Evolutionary conservation across 2,888 invertebrate species (phyloP).

Genomic region (Chrysopilus asiliformis): DNA sequence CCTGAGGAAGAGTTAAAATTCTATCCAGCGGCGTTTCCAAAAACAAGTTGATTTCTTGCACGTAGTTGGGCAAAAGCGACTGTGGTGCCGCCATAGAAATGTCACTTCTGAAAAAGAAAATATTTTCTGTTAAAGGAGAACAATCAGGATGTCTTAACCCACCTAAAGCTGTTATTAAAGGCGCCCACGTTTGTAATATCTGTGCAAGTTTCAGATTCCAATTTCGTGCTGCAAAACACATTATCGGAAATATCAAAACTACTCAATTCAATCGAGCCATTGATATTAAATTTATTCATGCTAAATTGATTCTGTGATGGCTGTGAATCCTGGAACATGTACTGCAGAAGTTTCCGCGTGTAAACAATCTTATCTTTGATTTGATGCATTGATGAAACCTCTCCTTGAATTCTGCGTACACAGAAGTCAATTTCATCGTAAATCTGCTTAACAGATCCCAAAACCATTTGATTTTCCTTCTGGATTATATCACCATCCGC

Average conservation of each 20-base stretch:
- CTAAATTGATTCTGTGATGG: not conserved
- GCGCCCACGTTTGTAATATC: conserved; percentile 4
- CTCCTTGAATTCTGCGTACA: conserved; percentile 28
- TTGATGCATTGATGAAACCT: conserved; percentile 25
- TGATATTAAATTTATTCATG: conserved; percentile 23
- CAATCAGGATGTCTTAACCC: no score
- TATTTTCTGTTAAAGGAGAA: not conserved
- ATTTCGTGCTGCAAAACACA: conserved; percentile 30
- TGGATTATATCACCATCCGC: conserved; percentile 21
- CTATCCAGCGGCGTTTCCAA: not conserved
- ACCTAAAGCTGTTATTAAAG: no score
- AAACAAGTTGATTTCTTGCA: not conserved
- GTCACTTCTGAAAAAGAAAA: no score
- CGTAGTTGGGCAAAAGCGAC: no score
- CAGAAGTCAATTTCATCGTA: conserved; percentile 26
- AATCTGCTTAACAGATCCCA: conserved; percentile 27
- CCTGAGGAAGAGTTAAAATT: conserved; percentile 20
- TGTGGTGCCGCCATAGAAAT: no score
- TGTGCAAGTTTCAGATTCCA: conserved; percentile 28
- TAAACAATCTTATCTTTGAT: conserved; percentile 33
- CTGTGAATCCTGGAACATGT: conserved; percentile 24
- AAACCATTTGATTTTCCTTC: conserved; percentile 27
- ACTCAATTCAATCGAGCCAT: no score
- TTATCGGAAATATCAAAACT: conserved; percentile 23
- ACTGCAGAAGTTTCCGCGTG: conserved; percentile 26